A percentile compares a stretch with the other conserved stretches of the same genome.
phyloP scores from a whole-genome alignment of 2,888 invertebrate genomes.

The Sisyra terminalis region DNA sequence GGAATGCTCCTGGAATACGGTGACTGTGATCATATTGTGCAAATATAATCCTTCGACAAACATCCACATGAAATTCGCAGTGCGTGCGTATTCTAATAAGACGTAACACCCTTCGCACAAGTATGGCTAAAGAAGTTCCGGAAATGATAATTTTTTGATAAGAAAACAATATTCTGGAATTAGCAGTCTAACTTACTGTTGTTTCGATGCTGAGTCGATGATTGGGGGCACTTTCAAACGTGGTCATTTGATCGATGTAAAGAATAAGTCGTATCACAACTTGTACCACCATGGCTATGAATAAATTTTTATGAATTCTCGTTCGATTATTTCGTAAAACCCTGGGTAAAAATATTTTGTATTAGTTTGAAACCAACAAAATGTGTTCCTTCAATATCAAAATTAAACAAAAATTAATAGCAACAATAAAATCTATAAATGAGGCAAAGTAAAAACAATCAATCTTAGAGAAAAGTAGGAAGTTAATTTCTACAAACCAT shows the following conservation, averaged over 20 bases:
- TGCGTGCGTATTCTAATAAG: slow-evolving; percentile 73
- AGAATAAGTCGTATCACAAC: slow-evolving; percentile 53
- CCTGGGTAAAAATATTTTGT: slow-evolving; percentile 31
- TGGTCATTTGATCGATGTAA: slow-evolving; percentile 50
- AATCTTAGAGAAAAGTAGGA: too few relatives aligned
- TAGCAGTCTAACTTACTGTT: slow-evolving; percentile 33
- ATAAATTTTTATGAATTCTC: slow-evolving; percentile 72
- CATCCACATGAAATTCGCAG: slow-evolving; percentile 95
- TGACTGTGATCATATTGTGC: slow-evolving; percentile 66
- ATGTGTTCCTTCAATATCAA: too few relatives aligned
- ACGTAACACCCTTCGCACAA: slow-evolving; percentile 66
- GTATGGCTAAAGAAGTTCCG: slow-evolving; percentile 41
- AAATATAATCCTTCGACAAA: slow-evolving; percentile 85
- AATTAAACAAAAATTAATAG: too few relatives aligned
- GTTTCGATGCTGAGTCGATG: slow-evolving; percentile 40
- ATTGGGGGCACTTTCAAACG: slow-evolving; percentile 26
- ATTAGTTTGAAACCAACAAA: too few relatives aligned
- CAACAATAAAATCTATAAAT: too few relatives aligned
- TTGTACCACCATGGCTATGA: slow-evolving; percentile 64
- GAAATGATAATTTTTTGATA: background rate
- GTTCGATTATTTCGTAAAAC: slow-evolving; percentile 67
- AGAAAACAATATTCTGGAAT: too few relatives aligned
- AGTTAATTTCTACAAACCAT: too few relatives aligned
- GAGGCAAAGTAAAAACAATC: too few relatives aligned
- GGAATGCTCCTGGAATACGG: slow-evolving; percentile 47